Evolutionary conservation across 2,113 vertebrate genomes (phyloP).

Genomic region (Cinclus mexicanus): DNA sequence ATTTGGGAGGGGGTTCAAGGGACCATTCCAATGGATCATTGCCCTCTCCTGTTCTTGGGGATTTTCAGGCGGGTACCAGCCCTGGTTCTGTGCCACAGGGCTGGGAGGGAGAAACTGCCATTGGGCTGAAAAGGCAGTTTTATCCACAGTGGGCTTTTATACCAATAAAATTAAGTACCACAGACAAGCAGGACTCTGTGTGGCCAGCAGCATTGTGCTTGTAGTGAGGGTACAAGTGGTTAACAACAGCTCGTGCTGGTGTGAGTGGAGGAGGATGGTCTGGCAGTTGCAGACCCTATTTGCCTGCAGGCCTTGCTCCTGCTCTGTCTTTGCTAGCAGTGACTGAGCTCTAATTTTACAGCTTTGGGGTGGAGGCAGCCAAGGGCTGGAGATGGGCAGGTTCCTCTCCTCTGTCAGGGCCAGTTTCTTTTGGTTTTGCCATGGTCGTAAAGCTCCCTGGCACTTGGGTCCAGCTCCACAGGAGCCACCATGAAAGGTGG

Average conservation of each 20-base stretch:
- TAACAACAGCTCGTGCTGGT: background rate
- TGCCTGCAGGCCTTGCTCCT: background rate
- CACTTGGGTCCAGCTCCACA: background rate
- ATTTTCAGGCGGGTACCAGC: conserved; percentile 15
- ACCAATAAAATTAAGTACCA: conserved; percentile 51
- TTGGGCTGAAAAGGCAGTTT: background rate
- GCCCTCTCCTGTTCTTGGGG: background rate
- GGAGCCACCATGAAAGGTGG: background rate
- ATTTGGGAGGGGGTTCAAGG: background rate
- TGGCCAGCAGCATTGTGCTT: accelerated
- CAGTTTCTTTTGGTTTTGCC: background rate
- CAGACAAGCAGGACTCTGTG: background rate
- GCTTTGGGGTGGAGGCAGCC: background rate
- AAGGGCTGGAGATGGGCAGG: background rate
- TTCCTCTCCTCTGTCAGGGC: background rate
- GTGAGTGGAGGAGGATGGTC: accelerated
- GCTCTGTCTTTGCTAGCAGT: background rate
- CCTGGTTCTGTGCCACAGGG: background rate
- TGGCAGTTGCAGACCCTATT: background rate
- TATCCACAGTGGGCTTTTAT: conserved; percentile 54
- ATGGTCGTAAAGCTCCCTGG: accelerated
- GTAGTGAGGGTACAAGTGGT: background rate
- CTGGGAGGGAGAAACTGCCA: background rate
- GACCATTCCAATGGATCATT: background rate
- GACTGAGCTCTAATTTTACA: background rate